Conservation (phyloP, 2,888 invertebrate species). For the Spilosoma lubricipeda region DNA sequence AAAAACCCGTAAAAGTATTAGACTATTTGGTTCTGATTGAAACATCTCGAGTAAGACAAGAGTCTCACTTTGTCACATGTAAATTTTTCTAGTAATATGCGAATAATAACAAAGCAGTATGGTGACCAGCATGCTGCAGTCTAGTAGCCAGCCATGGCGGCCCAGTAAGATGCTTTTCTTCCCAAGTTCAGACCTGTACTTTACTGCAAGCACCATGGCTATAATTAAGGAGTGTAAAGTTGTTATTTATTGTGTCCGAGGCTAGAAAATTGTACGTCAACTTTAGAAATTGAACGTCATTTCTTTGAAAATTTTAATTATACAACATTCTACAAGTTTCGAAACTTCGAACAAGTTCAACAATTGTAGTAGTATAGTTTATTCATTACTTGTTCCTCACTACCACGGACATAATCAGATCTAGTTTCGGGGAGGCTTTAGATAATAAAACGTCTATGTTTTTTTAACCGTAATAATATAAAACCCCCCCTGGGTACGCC, state of each 20-base stretch:
- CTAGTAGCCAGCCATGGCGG: too few relatives aligned
- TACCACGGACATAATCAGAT: too few relatives aligned
- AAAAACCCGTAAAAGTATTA: not conserved
- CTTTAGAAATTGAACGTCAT: constrained; percentile 23
- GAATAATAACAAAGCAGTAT: too few relatives aligned
- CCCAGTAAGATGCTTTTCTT: not conserved
- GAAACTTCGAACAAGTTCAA: not conserved
- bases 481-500: too few relatives aligned
- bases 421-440: too few relatives aligned
- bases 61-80: not conserved
- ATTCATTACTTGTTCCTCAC: too few relatives aligned
- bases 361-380: too few relatives aligned
- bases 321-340: not conserved
- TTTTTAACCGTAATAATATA: too few relatives aligned
- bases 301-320: constrained; percentile 4
- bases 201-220: constrained; percentile 33
- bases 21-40: not conserved
- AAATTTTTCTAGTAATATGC: too few relatives aligned
- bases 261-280: constrained; percentile 16
- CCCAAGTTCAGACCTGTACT: constrained; percentile 23
- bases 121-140: too few relatives aligned
- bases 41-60: not conserved
- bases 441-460: too few relatives aligned
- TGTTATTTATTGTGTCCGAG: constrained; percentile 24
- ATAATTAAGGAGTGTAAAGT: constrained; percentile 40